Conservation (phyloP, 2,888 invertebrate species). For the Drosophila testacea region DNA sequence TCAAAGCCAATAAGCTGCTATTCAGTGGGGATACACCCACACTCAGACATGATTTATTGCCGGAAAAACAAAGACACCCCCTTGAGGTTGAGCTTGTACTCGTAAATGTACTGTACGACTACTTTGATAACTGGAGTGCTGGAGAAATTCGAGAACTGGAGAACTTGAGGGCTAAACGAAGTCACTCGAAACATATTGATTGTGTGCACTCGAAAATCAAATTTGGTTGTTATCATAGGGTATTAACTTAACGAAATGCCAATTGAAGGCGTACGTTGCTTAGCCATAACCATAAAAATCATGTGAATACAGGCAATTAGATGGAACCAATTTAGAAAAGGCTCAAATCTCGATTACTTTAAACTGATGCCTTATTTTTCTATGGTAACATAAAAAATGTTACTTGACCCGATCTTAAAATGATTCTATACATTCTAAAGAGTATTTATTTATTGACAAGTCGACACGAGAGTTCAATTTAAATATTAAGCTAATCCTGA, state of each 20-base stretch:
- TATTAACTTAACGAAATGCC: constrained; percentile 17
- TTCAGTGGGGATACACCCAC: constrained; percentile 68
- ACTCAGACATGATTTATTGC: constrained; percentile 70
- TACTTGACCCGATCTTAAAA: too few relatives aligned
- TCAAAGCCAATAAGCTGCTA: constrained; percentile 77
- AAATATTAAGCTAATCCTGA: too few relatives aligned
- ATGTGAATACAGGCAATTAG: constrained; percentile 18
- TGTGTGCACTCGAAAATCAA: constrained; percentile 39
- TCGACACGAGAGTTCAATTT: too few relatives aligned
- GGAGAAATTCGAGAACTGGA: not conserved
- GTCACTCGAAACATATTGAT: constrained; percentile 38
- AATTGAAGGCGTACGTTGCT: constrained; percentile 14
- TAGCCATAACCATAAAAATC: not conserved
- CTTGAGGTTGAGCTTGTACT: constrained; percentile 46
- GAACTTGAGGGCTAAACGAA: constrained; percentile 44
- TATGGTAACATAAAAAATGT: too few relatives aligned
- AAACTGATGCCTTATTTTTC: not conserved
- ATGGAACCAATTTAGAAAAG: not conserved
- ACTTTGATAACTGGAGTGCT: constrained; percentile 18
- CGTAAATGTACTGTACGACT: constrained; percentile 62
- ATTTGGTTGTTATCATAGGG: constrained; percentile 26
- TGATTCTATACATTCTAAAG: too few relatives aligned
- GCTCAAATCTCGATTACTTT: not conserved
- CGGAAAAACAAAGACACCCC: constrained; percentile 72
- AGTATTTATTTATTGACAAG: too few relatives aligned